phyloP scores from a whole-genome alignment of 2,888 invertebrate genomes.

The Andrena bicolor region DNA sequence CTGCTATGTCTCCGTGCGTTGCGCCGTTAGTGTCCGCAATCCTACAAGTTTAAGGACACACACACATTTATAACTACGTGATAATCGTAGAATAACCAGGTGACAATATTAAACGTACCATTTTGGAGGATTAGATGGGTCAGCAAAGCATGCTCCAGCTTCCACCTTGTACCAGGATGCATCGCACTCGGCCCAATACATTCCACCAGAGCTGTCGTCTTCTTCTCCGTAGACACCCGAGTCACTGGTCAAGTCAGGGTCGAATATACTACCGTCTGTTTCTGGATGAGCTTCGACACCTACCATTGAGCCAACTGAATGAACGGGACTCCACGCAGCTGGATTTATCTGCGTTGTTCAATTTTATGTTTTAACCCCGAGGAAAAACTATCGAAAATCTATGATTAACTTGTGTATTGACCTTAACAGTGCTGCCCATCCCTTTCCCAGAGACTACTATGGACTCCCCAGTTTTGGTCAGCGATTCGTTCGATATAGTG shows the following conservation, averaged over 20 bases:
- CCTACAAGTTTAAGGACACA: conserved; percentile 68
- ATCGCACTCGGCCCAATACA: conserved; percentile 93
- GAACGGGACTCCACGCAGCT: conserved; percentile 95
- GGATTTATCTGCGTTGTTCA: conserved; percentile 86
- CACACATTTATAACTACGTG: conserved; percentile 62
- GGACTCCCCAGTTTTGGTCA: conserved; percentile 82
- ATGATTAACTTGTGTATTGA: conserved; percentile 54
- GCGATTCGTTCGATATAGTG: conserved; percentile 83
- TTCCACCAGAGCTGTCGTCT: conserved; percentile 90
- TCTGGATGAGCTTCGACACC: conserved; percentile 95
- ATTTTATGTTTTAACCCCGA: conserved; percentile 5
- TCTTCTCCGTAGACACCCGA: conserved; percentile 93
- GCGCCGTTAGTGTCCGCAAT: conserved; percentile 87
- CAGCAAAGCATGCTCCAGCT: conserved; percentile 92
- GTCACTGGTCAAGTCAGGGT: conserved; percentile 89
- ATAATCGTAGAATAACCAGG: not conserved
- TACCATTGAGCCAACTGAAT: conserved; percentile 93
- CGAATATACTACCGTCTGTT: conserved; percentile 93
- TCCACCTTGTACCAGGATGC: conserved; percentile 93
- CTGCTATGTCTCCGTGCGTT: conserved; percentile 88
- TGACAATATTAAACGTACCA: conserved; percentile 86
- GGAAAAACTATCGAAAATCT: not conserved
- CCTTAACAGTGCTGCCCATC: conserved; percentile 83
- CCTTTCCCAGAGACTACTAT: conserved; percentile 83
- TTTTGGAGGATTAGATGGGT: conserved; percentile 91